Evolutionary conservation across 2,888 invertebrate species (phyloP).

Genomic region (Synergus itoensis): DNA sequence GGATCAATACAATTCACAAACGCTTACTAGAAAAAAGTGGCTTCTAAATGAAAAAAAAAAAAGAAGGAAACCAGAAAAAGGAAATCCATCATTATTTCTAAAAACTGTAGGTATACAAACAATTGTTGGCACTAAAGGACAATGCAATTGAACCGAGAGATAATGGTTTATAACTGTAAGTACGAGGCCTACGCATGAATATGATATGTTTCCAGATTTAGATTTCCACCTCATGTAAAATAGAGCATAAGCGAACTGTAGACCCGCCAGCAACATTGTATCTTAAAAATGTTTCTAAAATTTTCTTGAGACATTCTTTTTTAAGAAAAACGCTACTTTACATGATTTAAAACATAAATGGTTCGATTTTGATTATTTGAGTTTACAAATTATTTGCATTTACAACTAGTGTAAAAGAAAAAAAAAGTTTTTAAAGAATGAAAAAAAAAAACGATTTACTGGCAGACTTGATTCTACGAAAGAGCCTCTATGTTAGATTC

Average conservation of each 20-base stretch:
- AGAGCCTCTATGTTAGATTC: conserved; percentile 17
- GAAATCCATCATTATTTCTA: background rate
- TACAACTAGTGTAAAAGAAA: too few relatives aligned
- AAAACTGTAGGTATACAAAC: background rate
- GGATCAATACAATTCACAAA: background rate
- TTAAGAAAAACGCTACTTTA: too few relatives aligned
- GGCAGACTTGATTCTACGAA: background rate
- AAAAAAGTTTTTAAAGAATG: background rate
- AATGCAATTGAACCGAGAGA: conserved; percentile 9
- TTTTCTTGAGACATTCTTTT: too few relatives aligned
- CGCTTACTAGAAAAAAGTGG: background rate
- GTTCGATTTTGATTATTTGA: too few relatives aligned
- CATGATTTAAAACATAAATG: too few relatives aligned
- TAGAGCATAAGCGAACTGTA: background rate
- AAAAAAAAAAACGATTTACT: background rate
- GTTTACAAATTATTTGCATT: too few relatives aligned
- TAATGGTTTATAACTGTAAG: conserved; percentile 20
- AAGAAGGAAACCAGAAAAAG: background rate
- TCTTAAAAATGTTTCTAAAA: too few relatives aligned
- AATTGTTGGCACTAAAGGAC: background rate
- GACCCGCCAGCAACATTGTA: background rate
- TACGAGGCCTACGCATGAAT: conserved; percentile 39
- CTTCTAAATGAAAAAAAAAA: background rate
- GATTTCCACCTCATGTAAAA: background rate
- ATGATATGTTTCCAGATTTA: conserved; percentile 35